A percentile compares a stretch with the other conserved stretches of the same genome.
Evolutionary conservation across 2,797 vertebrate genomes (phyloP).

Genomic region (Myoxocephalus aenaeus): DNA sequence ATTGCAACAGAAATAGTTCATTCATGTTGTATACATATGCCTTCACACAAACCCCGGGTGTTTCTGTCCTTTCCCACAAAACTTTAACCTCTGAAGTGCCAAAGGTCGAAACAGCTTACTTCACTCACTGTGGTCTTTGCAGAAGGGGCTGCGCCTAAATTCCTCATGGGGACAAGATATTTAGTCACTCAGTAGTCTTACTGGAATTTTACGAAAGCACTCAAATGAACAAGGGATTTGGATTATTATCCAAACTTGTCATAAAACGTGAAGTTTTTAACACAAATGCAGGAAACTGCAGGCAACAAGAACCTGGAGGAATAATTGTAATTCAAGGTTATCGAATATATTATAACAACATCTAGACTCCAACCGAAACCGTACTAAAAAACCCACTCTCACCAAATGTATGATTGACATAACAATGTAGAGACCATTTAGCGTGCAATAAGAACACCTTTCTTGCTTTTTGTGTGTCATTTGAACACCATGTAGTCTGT

Average conservation of each 20-base stretch:
- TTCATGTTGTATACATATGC: constrained; percentile 62
- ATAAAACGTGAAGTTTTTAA: too few relatives aligned
- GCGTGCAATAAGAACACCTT: not conserved
- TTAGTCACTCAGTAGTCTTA: constrained; percentile 17
- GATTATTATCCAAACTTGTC: not conserved
- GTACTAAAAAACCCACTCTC: not conserved
- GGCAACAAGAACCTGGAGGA: not conserved
- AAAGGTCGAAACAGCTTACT: constrained; percentile 64
- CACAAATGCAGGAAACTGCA: not conserved
- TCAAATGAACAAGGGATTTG: not conserved
- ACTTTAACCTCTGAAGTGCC: constrained; percentile 69
- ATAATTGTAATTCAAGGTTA: not conserved
- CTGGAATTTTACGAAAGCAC: constrained; percentile 6
- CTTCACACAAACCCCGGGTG: constrained; percentile 57
- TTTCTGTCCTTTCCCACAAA: constrained; percentile 76
- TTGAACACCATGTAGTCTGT: not conserved
- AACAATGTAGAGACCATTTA: not conserved
- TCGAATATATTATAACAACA: not conserved
- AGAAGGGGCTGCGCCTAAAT: constrained; percentile 27
- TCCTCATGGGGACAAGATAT: constrained; percentile 43
- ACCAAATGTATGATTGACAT: not conserved
- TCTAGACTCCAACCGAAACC: not conserved
- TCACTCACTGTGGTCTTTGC: constrained; percentile 41
- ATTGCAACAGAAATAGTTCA: constrained; percentile 62
- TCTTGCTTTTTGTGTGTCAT: not conserved